phyloP scores from a whole-genome alignment of 2,113 vertebrate genomes.

The Nycticorax nycticorax region DNA sequence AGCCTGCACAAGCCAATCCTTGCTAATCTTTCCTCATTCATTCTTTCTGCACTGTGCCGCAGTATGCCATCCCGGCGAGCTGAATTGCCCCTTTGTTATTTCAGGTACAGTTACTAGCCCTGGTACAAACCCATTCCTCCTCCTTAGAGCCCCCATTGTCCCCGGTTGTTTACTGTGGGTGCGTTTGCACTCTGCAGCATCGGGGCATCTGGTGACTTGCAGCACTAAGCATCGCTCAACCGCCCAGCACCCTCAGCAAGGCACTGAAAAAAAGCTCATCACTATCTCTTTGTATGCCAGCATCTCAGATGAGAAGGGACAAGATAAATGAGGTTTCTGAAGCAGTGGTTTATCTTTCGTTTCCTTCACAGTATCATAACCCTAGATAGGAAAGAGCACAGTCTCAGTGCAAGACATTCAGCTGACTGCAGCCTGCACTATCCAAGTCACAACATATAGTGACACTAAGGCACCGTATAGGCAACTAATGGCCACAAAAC shows the following conservation, averaged over 20 bases:
- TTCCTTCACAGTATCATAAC: background rate
- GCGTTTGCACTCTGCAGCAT: background rate
- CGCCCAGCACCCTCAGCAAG: background rate
- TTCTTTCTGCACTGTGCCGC: background rate
- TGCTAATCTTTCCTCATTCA: constrained; percentile 1
- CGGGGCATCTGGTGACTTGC: constrained; percentile 44
- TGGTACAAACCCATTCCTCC: constrained; percentile 53
- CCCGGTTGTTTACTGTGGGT: constrained; percentile 48
- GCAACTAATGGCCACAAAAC: background rate
- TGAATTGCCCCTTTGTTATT: constrained; percentile 59
- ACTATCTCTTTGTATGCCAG: background rate
- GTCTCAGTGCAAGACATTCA: background rate
- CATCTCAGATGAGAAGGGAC: background rate
- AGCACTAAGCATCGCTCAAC: constrained; percentile 29
- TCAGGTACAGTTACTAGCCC: constrained; percentile 44
- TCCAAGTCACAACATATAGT: background rate
- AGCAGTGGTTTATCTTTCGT: background rate
- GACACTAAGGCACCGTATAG: background rate
- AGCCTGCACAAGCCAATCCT: constrained; percentile 49
- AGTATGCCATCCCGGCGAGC: background rate
- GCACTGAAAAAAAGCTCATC: constrained; percentile 11
- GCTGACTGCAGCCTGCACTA: background rate
- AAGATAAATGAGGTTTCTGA: background rate
- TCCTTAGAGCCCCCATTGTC: constrained; percentile 52
- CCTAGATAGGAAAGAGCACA: background rate